Evolutionary conservation across 2,113 vertebrate species (phyloP), one percentile per base, ranked within the genome.

Genomic region (Menura novaehollandiae): DNA sequence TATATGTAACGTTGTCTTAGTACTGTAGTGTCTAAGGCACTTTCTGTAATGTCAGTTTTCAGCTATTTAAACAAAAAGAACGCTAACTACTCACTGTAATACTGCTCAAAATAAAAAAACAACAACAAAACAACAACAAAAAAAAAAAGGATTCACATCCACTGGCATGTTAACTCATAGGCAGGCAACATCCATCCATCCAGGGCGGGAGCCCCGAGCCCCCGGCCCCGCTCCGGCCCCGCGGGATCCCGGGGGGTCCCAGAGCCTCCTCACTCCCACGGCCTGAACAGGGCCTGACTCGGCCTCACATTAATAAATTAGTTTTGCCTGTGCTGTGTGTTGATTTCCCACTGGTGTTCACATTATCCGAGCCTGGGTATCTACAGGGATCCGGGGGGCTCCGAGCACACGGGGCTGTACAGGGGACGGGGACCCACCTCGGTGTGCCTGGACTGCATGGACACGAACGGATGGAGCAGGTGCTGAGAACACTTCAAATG

Each of bases 11-110:
- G 97, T 98, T 98, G 98, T 99, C 98, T 98, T 98, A 98, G 98
- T 98, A 99, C 99, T 99, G 99, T 98, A 99, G 99, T 99, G 98
- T 99, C 99, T 98, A 99, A 99, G 99, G 99, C 99, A 99, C 99
- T 98, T 99, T 97, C 98, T 98, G 98, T 98, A 98, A 98, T 98
- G 97, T 98, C 98, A 98, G 95, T 96, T 97, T 97, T 96, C 93
- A 96, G 96, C 98, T 98, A 98, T 86, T 96, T 92, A 93, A 98
- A 98, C 97, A 74, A 93, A 97, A 97, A 95, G 85, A 91, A 97
- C 8, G 41, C 97, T 97, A 97, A 96, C 85, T 98, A 97, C 95
- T 95, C 39, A 80, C 88, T 91, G 93, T 97, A 97, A 98, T 97
- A 98, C 98, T 98, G 98, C 95, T 97, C 97, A 26, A 72, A 95